Evolutionary conservation across 1,140 invertebrate genomes (phyloP).

Genomic region (Diorhabda carinulata): DNA sequence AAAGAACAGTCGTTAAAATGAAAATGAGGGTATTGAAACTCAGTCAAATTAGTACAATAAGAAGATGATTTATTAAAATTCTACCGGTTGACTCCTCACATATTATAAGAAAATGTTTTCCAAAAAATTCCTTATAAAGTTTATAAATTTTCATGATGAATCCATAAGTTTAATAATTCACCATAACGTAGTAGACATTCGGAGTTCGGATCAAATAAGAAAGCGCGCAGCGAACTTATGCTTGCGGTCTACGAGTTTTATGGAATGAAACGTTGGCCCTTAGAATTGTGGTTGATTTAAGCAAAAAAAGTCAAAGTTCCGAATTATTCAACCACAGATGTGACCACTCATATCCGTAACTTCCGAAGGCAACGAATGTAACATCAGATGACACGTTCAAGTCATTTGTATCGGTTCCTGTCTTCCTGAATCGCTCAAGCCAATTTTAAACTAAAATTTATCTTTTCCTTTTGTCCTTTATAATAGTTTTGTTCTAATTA

Average conservation of each 20-base stretch:
- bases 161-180: slow-evolving; percentile 18
- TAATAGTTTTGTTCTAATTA: too few relatives aligned
- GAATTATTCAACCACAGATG: slow-evolving; percentile 31
- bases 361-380: slow-evolving; percentile 22
- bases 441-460: too few relatives aligned
- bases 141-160: background rate
- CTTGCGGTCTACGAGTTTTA: slow-evolving; percentile 13
- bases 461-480: too few relatives aligned
- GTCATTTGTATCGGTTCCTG: slow-evolving; percentile 25
- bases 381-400: slow-evolving; percentile 27
- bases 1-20: background rate
- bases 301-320: slow-evolving; percentile 32
- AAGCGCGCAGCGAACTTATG: slow-evolving; percentile 3
- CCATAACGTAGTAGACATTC: slow-evolving; percentile 1
- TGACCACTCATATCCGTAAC: slow-evolving; percentile 27
- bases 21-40: background rate
- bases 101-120: background rate
- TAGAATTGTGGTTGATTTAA: slow-evolving; percentile 30
- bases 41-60: background rate
- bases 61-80: background rate
- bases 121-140: background rate
- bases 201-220: background rate
- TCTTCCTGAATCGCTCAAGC: too few relatives aligned
- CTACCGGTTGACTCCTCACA: background rate
- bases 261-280: slow-evolving; percentile 22